Evolutionary conservation across 2,797 vertebrate species (phyloP).

Genomic region (Apodemus agrarius): DNA sequence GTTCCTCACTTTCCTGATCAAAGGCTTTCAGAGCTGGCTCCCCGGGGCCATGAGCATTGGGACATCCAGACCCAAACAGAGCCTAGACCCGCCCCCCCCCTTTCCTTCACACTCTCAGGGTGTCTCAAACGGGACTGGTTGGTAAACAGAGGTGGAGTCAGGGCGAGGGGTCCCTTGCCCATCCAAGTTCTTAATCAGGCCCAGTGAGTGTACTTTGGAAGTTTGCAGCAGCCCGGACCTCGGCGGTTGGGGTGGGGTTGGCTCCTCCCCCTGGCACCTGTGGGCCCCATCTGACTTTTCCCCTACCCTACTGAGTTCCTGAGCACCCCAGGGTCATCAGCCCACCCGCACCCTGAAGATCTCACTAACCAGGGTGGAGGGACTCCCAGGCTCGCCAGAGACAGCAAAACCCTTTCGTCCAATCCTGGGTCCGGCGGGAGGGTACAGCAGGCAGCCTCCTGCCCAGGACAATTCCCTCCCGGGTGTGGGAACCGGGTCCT

Average conservation of each 20-base stretch:
- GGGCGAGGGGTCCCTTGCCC: neutral
- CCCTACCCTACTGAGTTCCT: neutral
- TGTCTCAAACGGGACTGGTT: neutral
- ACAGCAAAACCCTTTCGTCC: neutral
- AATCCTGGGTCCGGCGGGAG: neutral
- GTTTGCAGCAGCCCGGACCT: neutral
- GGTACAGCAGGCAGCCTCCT: neutral
- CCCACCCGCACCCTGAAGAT: neutral
- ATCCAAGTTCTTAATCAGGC: neutral
- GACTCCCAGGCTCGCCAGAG: neutral
- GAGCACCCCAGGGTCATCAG: neutral
- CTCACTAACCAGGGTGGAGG: too few species aligned
- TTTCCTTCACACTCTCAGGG: neutral
- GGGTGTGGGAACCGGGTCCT: neutral
- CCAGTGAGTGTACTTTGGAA: neutral
- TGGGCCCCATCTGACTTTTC: neutral
- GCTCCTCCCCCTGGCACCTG: neutral
- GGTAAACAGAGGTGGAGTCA: neutral
- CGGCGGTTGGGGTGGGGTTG: neutral
- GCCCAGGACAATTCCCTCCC: neutral
- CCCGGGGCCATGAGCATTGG: fast-evolving
- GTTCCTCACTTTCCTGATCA: neutral
- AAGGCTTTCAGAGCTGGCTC: too few species aligned
- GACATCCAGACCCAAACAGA: neutral
- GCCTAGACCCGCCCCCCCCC: fast-evolving